Conservation (phyloP, 2,113 vertebrate species). For the Trematomus loennbergii region DNA sequence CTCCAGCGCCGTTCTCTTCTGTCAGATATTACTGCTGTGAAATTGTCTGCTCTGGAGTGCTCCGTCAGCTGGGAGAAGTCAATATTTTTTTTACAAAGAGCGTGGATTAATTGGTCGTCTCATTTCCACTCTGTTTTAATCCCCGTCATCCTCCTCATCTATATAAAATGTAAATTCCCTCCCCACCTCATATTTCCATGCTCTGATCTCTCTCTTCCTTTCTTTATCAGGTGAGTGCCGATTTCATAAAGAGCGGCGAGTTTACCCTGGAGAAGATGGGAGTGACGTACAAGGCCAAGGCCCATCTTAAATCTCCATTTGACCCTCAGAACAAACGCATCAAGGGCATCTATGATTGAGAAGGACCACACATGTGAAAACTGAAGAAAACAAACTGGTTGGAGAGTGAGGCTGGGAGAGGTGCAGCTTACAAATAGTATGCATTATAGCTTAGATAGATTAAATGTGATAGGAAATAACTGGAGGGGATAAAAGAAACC, state of each 20-base stretch:
- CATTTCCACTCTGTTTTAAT: conserved; percentile 32
- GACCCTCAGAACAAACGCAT: conserved; percentile 93
- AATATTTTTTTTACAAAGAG: conserved; percentile 1
- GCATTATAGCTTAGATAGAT: conserved; percentile 3
- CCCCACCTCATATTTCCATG: neutral
- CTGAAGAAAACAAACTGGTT: neutral
- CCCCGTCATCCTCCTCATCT: neutral
- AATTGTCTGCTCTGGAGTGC: conserved; percentile 36
- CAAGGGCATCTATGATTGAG: conserved; percentile 89
- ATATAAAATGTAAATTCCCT: neutral
- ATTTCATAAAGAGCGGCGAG: conserved; percentile 89
- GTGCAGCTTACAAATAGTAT: neutral
- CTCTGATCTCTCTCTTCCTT: conserved; percentile 1
- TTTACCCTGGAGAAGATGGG: conserved; percentile 95
- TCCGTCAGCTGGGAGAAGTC: conserved; percentile 1
- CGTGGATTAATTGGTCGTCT: conserved; percentile 33
- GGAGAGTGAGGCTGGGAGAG: neutral
- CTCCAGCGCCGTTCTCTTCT: conserved; percentile 12
- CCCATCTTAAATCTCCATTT: conserved; percentile 92
- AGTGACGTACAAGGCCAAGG: conserved; percentile 86
- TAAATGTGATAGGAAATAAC: conserved; percentile 3
- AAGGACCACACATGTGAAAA: conserved; percentile 35
- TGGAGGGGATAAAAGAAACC: neutral
- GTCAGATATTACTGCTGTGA: conserved; percentile 34
- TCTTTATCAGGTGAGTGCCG: conserved; percentile 85